Conservation (phyloP, 2,113 vertebrate genomes). For the Typhlomys cinereus region DNA sequence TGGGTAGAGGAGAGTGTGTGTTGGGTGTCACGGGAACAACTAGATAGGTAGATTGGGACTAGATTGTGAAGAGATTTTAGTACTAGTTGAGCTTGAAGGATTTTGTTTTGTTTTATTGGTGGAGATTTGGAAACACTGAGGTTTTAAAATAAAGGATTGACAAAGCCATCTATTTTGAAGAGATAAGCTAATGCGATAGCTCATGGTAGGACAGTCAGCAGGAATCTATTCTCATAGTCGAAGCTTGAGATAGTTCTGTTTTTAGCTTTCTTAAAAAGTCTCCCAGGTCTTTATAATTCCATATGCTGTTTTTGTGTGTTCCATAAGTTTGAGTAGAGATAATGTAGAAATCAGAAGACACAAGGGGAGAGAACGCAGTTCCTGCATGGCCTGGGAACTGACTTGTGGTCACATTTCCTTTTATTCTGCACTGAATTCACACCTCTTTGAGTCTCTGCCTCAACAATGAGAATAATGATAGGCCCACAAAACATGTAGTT, state of each 20-base stretch:
- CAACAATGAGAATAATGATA: neutral
- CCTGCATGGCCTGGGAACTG: neutral
- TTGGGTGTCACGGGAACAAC: neutral
- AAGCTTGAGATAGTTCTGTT: neutral
- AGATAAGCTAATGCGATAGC: neutral
- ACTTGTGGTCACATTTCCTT: neutral
- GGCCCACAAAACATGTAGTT: neutral
- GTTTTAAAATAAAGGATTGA: neutral
- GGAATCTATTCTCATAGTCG: neutral
- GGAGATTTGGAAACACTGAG: neutral
- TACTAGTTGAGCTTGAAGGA: neutral
- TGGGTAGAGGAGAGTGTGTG: neutral
- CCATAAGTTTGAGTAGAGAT: neutral
- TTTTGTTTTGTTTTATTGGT: neutral
- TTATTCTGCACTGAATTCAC: neutral
- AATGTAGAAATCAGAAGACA: neutral
- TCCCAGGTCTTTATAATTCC: neutral
- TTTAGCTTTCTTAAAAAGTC: neutral
- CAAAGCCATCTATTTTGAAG: neutral
- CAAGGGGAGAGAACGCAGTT: neutral
- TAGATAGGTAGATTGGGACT: neutral
- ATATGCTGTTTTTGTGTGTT: neutral
- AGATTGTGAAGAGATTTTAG: neutral
- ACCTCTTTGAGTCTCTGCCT: neutral
- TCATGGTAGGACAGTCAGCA: neutral